Percentiles rank a stretch among this genome's conserved stretches.
phyloP scores from a whole-genome alignment of 2,797 vertebrate species.

The Rhinella marina region DNA sequence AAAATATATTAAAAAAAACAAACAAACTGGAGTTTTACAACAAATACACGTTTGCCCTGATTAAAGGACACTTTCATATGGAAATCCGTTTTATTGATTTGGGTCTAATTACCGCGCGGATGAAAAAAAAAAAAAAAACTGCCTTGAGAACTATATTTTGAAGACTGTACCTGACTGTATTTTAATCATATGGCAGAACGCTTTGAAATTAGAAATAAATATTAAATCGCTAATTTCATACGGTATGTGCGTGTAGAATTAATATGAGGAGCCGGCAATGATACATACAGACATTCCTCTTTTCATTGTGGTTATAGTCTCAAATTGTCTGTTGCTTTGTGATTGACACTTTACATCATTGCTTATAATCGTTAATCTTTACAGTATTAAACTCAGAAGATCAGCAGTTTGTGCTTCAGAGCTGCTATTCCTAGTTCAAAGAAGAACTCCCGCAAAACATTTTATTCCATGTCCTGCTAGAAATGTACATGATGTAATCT shows the following conservation, averaged over 20 bases:
- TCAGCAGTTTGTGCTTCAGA: background rate
- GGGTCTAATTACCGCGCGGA: slow-evolving; percentile 47
- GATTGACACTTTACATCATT: too few relatives aligned
- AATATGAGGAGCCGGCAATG: background rate
- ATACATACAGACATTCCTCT: background rate
- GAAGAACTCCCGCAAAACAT: too few relatives aligned
- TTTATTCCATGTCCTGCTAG: too few relatives aligned
- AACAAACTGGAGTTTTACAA: slow-evolving; percentile 34
- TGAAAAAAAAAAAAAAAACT: slow-evolving; percentile 31
- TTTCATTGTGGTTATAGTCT: background rate
- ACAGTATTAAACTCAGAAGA: background rate
- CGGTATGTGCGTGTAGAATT: background rate
- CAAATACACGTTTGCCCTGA: slow-evolving; percentile 62
- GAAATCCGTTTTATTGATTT: slow-evolving; percentile 63
- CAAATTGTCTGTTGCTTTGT: too few relatives aligned
- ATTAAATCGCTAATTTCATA: slow-evolving; percentile 30
- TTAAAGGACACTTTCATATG: slow-evolving; percentile 61
- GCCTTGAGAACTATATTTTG: slow-evolving; percentile 47
- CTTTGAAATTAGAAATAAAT: slow-evolving; percentile 49
- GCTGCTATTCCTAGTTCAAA: background rate
- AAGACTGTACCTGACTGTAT: slow-evolving; percentile 51
- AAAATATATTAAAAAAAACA: slow-evolving; percentile 7
- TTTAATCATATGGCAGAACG: slow-evolving; percentile 30
- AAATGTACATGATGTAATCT: too few relatives aligned
- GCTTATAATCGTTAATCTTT: too few relatives aligned